Evolutionary conservation across 2,888 invertebrate species (phyloP), one percentile per base, ranked within the genome.

Genomic region (Cryptosula pallasiana): DNA sequence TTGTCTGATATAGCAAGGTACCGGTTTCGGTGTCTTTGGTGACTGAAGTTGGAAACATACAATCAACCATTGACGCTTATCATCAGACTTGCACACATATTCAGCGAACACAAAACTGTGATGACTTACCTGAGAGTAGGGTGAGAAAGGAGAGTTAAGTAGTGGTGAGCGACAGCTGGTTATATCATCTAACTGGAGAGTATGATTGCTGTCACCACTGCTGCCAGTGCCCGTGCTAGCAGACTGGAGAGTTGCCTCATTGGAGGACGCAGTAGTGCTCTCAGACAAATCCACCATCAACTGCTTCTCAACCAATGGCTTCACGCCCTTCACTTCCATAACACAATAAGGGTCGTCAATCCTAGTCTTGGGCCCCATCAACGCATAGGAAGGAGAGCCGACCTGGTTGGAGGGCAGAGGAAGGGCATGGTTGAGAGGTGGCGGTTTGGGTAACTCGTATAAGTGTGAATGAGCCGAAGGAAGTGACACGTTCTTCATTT

Each of bases 1-100:
- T 32, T 63, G 32, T 29, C 63, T 20, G 25, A 63, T 63, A 27
- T 63, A 63, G 27, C 63, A 63, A 13, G 63, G 63, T 9, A 34
- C 32, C n/a, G 63, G 13, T n/a, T 63, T 63, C 29, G 32, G 63
- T 27, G 34, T 32, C 32, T 63, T 63, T 32, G 3, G 13, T 13
- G 63, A n/a, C 63, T 63, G 32, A 63, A 32, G 32, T 29, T 13
- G 20, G 45, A 45, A 45, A 45, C n/a, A n/a, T n/a, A n/a, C n/a
- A n/a, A n/a, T n/a, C n/a, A n/a, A n/a, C n/a, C n/a, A n/a, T n/a
- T n/a, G n/a, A n/a, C n/a, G n/a, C n/a, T n/a, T n/a, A n/a, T n/a
- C n/a, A n/a, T n/a, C n/a, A n/a, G n/a, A n/a, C n/a, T n/a, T n/a
- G n/a, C n/a, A n/a, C n/a, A n/a, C n/a, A n/a, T n/a, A n/a, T n/a